Conservation (phyloP, 2,888 invertebrate genomes). For the Chloroclystis v-ata region DNA sequence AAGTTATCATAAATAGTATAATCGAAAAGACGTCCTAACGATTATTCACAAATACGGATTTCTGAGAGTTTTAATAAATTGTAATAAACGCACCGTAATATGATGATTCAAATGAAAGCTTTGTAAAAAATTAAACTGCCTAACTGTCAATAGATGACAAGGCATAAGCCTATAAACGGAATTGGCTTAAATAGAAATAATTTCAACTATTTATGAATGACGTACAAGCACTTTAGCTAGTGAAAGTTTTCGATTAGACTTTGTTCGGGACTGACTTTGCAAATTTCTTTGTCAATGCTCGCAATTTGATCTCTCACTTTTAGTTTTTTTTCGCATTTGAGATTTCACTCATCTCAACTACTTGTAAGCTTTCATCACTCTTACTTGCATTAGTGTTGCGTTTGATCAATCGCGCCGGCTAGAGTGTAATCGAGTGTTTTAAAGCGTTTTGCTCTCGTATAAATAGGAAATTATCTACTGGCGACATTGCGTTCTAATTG, state of each 20-base stretch:
- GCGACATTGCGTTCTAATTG: conserved; percentile 3
- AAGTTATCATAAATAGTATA: too few relatives aligned
- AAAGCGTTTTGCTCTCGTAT: conserved; percentile 9
- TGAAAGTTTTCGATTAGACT: conserved; percentile 28
- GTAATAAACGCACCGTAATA: too few relatives aligned
- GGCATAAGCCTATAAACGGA: conserved; percentile 14
- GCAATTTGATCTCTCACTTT: conserved; percentile 16
- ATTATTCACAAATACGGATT: too few relatives aligned
- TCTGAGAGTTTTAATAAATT: too few relatives aligned
- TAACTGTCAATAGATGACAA: conserved; percentile 19
- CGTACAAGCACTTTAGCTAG: conserved; percentile 22
- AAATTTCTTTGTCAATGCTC: conserved; percentile 19
- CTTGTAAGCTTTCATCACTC: conserved; percentile 6
- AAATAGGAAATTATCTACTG: conserved; percentile 7
- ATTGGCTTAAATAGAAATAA: conserved; percentile 16
- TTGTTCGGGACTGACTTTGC: conserved; percentile 26
- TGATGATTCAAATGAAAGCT: too few relatives aligned
- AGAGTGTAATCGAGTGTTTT: conserved; percentile 12
- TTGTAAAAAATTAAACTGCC: too few relatives aligned
- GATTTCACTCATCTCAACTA: conserved; percentile 14
- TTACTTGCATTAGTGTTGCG: conserved; percentile 6
- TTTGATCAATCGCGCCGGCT: conserved; percentile 3
- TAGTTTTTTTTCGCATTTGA: conserved; percentile 11
- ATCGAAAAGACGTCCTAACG: too few relatives aligned
- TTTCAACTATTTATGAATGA: conserved; percentile 23